A percentile compares a stretch with the other conserved stretches of the same genome.
phyloP scores from a whole-genome alignment of 2,797 vertebrate species.

The Girardinus metallicus region DNA sequence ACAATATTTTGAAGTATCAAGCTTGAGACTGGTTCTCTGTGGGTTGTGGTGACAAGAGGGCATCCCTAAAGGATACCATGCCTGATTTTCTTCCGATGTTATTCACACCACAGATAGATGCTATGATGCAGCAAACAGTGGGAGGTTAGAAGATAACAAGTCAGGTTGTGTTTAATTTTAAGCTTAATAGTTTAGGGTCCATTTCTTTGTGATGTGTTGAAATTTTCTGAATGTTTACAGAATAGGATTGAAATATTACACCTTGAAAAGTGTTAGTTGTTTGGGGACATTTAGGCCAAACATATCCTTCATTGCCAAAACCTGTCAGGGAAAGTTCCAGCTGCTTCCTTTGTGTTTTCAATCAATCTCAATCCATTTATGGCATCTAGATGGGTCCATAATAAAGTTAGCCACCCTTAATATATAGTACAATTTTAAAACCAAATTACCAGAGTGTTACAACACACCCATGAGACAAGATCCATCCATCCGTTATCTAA shows the following conservation, averaged over 20 bases:
- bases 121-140: neutral
- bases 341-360: neutral
- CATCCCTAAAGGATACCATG: neutral
- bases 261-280: neutral
- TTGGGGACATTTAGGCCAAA: neutral
- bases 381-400: neutral
- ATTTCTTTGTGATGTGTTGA: neutral
- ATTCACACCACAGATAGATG: neutral
- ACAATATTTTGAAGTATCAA: neutral
- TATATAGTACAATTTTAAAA: neutral
- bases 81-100: too few relatives aligned
- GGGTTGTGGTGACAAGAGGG: neutral
- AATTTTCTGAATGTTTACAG: neutral
- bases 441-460: neutral
- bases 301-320: neutral
- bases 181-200: neutral
- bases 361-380: neutral
- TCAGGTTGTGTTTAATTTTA: neutral
- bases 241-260: neutral
- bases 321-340: neutral
- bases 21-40: neutral
- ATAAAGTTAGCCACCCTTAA: neutral
- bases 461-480: neutral
- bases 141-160: neutral
- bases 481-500: too few relatives aligned